A percentile compares a stretch with the other conserved stretches of the same genome.
Evolutionary conservation across 1,140 invertebrate genomes (phyloP).

Genomic region (Globodera rostochiensis): DNA sequence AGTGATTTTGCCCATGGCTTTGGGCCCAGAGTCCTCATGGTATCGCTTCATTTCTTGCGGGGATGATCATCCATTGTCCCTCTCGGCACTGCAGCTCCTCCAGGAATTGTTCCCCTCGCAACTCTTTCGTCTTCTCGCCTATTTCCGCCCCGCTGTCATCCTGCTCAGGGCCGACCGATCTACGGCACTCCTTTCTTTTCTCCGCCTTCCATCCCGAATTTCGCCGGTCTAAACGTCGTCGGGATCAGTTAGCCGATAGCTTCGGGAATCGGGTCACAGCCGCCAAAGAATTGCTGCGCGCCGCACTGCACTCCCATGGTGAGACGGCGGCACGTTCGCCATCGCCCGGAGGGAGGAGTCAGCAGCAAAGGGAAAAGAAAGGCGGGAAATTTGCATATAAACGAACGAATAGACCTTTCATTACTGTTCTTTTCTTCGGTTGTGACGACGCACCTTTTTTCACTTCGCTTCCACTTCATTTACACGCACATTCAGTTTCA

Average conservation of each 20-base stretch:
- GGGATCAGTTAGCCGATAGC: neutral
- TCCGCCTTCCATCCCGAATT: conserved; percentile 3
- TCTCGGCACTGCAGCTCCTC: neutral
- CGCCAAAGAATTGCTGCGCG: neutral
- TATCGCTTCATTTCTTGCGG: neutral
- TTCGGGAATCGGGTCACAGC: neutral
- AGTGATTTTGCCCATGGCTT: neutral
- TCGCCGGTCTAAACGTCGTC: neutral
- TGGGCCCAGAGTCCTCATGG: neutral
- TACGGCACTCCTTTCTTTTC: neutral
- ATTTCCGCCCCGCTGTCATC: neutral
- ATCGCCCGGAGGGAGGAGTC: neutral
- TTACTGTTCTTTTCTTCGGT: neutral
- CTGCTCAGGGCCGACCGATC: neutral
- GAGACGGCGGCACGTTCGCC: neutral
- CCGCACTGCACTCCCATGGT: neutral
- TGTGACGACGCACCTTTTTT: neutral
- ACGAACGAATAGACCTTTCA: no score
- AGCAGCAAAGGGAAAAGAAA: conserved; percentile 1
- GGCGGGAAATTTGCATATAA: conserved; percentile 1
- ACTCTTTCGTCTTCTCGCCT: neutral
- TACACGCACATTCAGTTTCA: neutral
- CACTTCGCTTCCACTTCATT: neutral
- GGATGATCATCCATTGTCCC: neutral
- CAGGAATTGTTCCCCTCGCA: neutral